Base-by-base conservation (phyloP, 2,797 vertebrate species). In the Muscicapa comitata region DNA sequence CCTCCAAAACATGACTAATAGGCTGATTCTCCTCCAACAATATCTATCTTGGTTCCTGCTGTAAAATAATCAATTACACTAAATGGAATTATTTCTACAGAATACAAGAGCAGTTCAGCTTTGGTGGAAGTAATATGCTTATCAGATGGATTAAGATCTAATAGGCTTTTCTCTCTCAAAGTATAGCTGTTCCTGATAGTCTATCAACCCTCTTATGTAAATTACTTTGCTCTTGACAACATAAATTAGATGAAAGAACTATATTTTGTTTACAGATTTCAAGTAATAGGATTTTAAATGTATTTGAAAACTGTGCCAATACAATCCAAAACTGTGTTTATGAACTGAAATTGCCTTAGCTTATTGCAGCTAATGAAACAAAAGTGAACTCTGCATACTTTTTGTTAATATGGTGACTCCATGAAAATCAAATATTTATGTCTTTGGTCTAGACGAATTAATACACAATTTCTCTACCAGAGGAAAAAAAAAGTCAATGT, bases 121-220 rank as follows among this genome's bases (percentile, higher is more conserved):
- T 93, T 94, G 94, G 95, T 85, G 70, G 84, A 93, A 79, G 78
- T 78, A 88, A 96, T 87, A 82, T 31, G 74, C 67, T 97, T 93
- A 93, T 94, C 88, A 97, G 93, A 86, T 91, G 93, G 93, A 96
- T 96, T 96, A 95, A 94, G 91, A 95, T 96, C 90, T 91, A 94
- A 89, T 67, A 94, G 90, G 75, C 78, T 92, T 96, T 96, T 94
- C 92, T 94, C 76, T 90, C 62, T 88, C 72, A 43, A 66, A 87
- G 65, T 70, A 65, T n/a, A 59, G 67, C 79, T 93, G 65, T 90
- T 86, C 85, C 93, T 82, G 68, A 93, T 91, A 94, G 55, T 79
- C 72, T 92, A 88, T 94, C 86, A 92, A 85, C 63, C 62, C 82
- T 87, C 90, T 95, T 95, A 90, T 61, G 92, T 53, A 95, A 95